phyloP scores from a whole-genome alignment of 2,797 vertebrate species.

The Petrocephalus schoutedeni region DNA sequence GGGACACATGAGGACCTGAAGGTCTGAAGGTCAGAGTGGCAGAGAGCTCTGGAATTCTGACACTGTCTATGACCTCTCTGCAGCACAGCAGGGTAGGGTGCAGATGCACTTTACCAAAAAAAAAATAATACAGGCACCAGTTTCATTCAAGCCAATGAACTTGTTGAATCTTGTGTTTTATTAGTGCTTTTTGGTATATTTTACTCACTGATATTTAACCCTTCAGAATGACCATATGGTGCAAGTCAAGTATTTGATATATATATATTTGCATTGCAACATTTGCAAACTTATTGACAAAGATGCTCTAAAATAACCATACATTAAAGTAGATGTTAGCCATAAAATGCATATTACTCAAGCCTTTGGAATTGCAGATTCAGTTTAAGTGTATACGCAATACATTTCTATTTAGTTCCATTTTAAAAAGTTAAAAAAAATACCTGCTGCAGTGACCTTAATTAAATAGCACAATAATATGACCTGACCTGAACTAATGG shows the following conservation, averaged over 20 bases:
- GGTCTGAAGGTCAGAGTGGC: conserved; percentile 25
- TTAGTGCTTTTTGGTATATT: background rate
- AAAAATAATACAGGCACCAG: background rate
- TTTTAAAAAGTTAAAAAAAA: background rate
- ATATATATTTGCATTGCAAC: no score
- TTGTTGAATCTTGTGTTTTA: background rate
- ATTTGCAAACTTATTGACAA: background rate
- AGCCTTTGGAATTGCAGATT: background rate
- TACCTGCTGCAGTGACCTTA: background rate
- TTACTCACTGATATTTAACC: background rate
- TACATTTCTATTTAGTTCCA: background rate
- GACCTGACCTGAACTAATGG: background rate
- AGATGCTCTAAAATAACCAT: background rate
- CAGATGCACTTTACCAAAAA: background rate
- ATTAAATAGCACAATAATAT: background rate
- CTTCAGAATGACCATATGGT: background rate
- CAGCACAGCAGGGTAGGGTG: background rate
- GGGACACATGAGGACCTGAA: background rate
- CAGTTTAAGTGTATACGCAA: background rate
- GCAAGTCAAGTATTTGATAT: background rate
- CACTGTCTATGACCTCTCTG: background rate
- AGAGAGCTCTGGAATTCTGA: background rate
- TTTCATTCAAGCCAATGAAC: background rate
- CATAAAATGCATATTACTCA: background rate
- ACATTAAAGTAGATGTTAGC: background rate